Conservation (phyloP, 2,797 vertebrate genomes). For the Falco concolor region DNA sequence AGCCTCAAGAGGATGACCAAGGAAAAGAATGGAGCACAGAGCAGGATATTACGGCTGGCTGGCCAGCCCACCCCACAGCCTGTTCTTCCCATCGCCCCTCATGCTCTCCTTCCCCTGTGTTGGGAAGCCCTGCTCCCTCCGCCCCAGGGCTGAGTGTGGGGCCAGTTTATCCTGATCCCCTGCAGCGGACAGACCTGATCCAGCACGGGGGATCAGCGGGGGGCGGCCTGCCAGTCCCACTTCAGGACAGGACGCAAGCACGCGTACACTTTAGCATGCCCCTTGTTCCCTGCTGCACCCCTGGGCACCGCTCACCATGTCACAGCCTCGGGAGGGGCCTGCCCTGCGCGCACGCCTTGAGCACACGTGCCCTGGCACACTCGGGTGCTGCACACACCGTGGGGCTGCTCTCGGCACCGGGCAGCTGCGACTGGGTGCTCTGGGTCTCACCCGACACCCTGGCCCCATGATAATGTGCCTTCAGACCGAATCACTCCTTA, state of each 20-base stretch:
- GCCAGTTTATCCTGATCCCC: not conserved
- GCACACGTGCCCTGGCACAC: fast-evolving
- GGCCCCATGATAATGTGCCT: fast-evolving
- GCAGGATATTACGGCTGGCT: not conserved
- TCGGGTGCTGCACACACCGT: fast-evolving
- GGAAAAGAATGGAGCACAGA: not conserved
- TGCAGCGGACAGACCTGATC: not conserved
- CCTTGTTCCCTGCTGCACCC: not conserved
- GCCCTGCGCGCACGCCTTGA: fast-evolving
- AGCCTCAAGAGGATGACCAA: not conserved
- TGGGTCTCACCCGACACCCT: not conserved
- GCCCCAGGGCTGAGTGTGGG: no score
- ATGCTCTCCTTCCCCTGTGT: no score
- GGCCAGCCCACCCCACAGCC: not conserved
- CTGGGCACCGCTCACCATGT: not conserved
- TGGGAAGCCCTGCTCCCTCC: not conserved
- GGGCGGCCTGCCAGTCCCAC: not conserved
- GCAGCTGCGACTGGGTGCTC: no score
- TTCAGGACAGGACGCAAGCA: not conserved
- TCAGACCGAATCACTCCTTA: not conserved
- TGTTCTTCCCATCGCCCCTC: not conserved
- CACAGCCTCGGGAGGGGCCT: not conserved
- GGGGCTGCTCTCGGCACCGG: not conserved
- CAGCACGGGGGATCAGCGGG: not conserved
- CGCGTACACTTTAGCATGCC: fast-evolving